phyloP scores from a whole-genome alignment of 2,113 vertebrate species.

The Vimba vimba region DNA sequence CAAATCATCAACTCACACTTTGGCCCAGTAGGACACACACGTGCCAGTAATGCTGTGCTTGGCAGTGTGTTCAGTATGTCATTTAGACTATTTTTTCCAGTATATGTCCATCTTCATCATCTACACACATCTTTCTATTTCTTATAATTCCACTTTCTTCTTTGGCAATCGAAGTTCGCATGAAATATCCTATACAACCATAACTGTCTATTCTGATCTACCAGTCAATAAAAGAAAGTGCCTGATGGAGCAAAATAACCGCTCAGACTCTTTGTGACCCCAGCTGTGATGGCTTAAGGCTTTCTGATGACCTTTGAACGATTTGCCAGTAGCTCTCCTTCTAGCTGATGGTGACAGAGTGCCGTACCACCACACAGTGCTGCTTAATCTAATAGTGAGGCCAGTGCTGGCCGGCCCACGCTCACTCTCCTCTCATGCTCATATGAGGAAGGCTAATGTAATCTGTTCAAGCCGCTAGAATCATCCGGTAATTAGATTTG shows the following conservation, averaged over 20 bases:
- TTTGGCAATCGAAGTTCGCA: neutral
- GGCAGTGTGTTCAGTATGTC: neutral
- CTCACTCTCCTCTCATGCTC: slow-evolving; percentile 15
- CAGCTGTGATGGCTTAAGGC: slow-evolving; percentile 26
- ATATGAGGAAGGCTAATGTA: slow-evolving; percentile 60
- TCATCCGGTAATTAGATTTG: slow-evolving; percentile 61
- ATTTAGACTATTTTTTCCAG: neutral
- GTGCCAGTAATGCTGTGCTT: neutral
- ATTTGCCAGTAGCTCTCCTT: slow-evolving; percentile 26
- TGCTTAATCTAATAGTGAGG: slow-evolving; percentile 50
- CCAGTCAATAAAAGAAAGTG: slow-evolving; percentile 5
- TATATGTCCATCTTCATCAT: neutral
- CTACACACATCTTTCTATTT: neutral
- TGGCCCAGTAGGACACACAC: neutral
- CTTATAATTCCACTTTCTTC: neutral
- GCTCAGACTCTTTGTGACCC: slow-evolving; percentile 13
- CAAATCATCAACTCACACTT: slow-evolving; percentile 4
- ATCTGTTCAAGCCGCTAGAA: slow-evolving; percentile 60
- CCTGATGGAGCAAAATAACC: neutral
- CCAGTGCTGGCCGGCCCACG: slow-evolving; percentile 40
- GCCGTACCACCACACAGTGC: slow-evolving; percentile 41
- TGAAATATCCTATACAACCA: neutral
- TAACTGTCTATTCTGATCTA: neutral
- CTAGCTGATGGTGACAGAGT: slow-evolving; percentile 42
- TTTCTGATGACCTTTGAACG: slow-evolving; percentile 20